Evolutionary conservation across 2,113 vertebrate genomes (phyloP).

Genomic region (Thalassarche chlororhynchos): DNA sequence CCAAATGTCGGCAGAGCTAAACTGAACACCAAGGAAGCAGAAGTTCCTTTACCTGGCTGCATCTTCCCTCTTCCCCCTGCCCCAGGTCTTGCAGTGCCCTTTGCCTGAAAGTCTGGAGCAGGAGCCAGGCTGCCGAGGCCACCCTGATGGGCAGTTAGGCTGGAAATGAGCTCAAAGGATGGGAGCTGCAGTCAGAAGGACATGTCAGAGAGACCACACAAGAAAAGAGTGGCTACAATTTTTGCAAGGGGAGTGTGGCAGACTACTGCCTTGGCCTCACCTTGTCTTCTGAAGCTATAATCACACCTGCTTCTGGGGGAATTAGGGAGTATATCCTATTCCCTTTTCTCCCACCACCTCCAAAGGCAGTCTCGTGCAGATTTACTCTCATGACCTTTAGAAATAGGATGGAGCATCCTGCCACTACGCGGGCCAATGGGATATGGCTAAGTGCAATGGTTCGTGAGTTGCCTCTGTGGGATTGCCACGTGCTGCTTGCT

Average conservation of each 20-base stretch:
- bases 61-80: background rate
- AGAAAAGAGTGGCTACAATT: background rate
- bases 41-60: background rate
- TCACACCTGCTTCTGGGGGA: background rate
- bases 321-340: background rate
- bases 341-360: background rate
- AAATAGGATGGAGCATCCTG: background rate
- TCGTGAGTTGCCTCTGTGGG: background rate
- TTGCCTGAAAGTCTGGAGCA: background rate
- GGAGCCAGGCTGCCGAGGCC: background rate
- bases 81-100: background rate
- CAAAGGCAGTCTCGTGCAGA: background rate
- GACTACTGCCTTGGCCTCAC: background rate
- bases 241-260: background rate
- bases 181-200: background rate
- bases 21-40: background rate
- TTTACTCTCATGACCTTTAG: background rate
- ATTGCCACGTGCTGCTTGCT: background rate
- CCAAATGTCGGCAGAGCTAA: background rate
- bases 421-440: accelerated
- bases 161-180: background rate
- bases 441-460: background rate
- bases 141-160: background rate
- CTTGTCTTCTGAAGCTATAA: background rate
- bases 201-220: background rate